These are phyloP conservation scores for Drosophila emarginata DNA, from an alignment of 2,888 invertebrate genomes.

Conservation along the genomic window DNA sequence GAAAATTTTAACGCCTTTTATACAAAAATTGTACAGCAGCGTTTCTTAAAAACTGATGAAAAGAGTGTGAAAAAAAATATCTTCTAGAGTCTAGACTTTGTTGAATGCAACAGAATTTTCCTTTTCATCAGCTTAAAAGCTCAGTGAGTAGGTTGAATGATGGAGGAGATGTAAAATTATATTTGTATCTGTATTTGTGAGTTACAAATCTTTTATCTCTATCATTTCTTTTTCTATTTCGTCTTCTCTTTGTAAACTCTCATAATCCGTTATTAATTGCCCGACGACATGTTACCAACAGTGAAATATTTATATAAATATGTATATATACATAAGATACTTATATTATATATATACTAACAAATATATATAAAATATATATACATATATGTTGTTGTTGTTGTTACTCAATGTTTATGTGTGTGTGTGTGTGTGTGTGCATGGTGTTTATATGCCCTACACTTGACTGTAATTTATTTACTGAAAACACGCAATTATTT, in stretches of 20 bases:
- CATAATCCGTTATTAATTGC: slow-evolving; percentile 78
- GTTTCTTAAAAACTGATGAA: too few species aligned
- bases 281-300: slow-evolving; percentile 66
- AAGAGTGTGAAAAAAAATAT: not conserved
- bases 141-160: slow-evolving; percentile 3
- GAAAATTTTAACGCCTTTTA: not conserved
- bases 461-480: slow-evolving; percentile 71
- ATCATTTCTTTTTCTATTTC: slow-evolving; percentile 2
- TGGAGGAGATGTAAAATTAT: slow-evolving; percentile 44
- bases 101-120: slow-evolving; percentile 52
- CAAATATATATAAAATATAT: not conserved
- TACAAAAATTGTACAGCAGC: too few species aligned
- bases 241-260: slow-evolving; percentile 25
- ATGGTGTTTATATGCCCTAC: slow-evolving; percentile 43
- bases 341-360: not conserved
- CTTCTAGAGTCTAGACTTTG: slow-evolving; percentile 19
- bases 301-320: slow-evolving; percentile 13
- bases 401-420: too few species aligned
- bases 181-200: not conserved
- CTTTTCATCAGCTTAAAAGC: slow-evolving; percentile 71
- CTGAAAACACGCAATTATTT: slow-evolving; percentile 77
- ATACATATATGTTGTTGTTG: slow-evolving; percentile 20
- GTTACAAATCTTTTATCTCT: not conserved
- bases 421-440: slow-evolving; percentile 28
- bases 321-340: too few species aligned